Base-by-base conservation (phyloP, 2,797 vertebrate species). In the Clarias platycephalus region DNA sequence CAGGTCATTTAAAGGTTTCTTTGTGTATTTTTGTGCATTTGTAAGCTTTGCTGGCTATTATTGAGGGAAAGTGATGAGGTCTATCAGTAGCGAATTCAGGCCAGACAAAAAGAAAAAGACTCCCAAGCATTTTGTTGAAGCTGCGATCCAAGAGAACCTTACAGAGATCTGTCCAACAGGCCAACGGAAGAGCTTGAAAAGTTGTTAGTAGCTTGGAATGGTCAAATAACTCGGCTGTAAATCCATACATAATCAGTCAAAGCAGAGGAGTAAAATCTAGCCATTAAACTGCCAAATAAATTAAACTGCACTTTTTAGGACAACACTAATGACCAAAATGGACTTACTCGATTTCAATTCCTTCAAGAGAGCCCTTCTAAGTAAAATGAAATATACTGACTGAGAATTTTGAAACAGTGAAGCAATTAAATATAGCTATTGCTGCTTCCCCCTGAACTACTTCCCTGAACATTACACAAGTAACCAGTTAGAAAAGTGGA, bases 181-280 rank as follows among this genome's bases (percentile, higher is more conserved):
- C 92, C 88, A 90, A 83, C 82, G 86, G 84, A 91, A 84, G 72
- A 90, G 90, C 83, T 87, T 85, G 87, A 91, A 90, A 78, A 78
- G 34, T 62, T 78, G 58, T 40, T 86, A 84, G 83, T 82, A 86
- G 75, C 76, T 81, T 68, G 80, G 20, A 83, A 89, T 63, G 81
- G 85, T 86, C 83, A 81, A 87, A 67, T 64, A 84, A 86, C 82
- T 87, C 85, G 81, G 81, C 7, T n/a, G 2, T 44, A 79, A 89
- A 64, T 64, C 40, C 63, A 84, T 84, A 85, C 89, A 87, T 44
- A 87, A 87, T 89, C 83, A 84, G 70, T 80, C 78, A 86, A 84
- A 88, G 79, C 62, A 40, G 49, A 53, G 85, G 86, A 89, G 76
- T 78, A 82, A 83, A 79, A 89, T 70, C 76, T 40, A 70, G 7